Evolutionary conservation across 2,113 vertebrate species (phyloP).

Genomic region (Parotia lawesii): DNA sequence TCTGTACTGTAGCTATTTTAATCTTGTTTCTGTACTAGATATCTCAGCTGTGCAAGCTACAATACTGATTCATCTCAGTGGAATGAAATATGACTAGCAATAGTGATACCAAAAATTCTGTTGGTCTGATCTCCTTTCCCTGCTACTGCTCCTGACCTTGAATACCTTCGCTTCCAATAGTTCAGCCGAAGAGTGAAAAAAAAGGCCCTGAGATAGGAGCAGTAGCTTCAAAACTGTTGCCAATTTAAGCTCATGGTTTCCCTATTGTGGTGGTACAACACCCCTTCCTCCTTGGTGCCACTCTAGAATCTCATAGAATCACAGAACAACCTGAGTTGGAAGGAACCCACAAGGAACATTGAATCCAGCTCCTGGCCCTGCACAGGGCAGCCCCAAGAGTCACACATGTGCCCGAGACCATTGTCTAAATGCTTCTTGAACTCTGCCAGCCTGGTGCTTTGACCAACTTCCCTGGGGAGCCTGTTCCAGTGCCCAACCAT

Average conservation of each 20-base stretch:
- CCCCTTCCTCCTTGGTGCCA: neutral
- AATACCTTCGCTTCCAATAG: neutral
- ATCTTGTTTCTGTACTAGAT: neutral
- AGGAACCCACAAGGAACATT: neutral
- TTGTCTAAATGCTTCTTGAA: neutral
- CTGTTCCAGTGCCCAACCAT: neutral
- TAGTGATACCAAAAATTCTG: neutral
- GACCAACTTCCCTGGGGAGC: neutral
- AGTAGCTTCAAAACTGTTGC: neutral
- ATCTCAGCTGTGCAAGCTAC: slow-evolving; percentile 12
- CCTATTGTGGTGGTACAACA: neutral
- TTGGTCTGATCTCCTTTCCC: neutral
- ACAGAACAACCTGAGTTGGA: neutral
- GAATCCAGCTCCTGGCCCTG: neutral
- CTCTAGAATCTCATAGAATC: neutral
- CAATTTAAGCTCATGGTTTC: neutral
- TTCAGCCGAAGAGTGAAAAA: neutral
- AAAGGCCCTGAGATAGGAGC: neutral
- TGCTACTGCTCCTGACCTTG: neutral
- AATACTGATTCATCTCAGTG: neutral
- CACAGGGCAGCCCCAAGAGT: neutral
- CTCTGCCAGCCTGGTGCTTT: neutral
- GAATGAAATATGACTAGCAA: neutral
- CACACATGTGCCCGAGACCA: fast-evolving
- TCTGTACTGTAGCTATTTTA: slow-evolving; percentile 29